These are phyloP conservation scores for Malurus melanocephalus DNA, from an alignment of 2,113 vertebrate genomes.

Conservation along the genomic window DNA sequence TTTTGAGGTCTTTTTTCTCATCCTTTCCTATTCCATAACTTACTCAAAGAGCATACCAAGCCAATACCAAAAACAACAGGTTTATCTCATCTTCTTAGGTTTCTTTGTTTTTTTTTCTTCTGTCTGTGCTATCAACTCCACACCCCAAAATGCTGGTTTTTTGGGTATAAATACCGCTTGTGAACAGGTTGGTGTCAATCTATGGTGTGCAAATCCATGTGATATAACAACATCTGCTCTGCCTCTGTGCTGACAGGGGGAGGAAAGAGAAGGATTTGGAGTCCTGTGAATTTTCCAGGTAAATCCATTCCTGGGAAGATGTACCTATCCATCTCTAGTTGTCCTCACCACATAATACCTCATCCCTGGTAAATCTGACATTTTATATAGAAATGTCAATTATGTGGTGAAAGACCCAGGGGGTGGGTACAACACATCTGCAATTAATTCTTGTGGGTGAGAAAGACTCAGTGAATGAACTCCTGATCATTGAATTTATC, in stretches of 20 bases:
- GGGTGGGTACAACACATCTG: neutral
- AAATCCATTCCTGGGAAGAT: neutral
- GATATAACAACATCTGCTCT: neutral
- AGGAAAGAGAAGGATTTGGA: neutral
- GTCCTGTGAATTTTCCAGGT: neutral
- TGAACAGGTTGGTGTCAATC: neutral
- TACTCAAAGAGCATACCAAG: neutral
- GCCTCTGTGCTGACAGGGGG: neutral
- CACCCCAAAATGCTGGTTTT: no score
- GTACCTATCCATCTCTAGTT: neutral
- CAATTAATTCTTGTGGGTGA: neutral
- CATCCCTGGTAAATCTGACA: neutral
- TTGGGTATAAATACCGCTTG: neutral
- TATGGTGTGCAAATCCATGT: neutral
- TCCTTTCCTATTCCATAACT: neutral
- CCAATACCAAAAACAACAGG: neutral
- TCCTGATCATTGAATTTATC: neutral
- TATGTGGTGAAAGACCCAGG: accelerated
- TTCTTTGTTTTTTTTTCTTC: neutral
- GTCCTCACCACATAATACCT: neutral
- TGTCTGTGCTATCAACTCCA: no score
- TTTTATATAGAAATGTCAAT: neutral
- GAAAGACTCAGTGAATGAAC: neutral
- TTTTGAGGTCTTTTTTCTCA: neutral
- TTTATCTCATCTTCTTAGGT: neutral